Evolutionary conservation across 2,888 invertebrate species (phyloP).

Genomic region (Sinhomidia bicolor): DNA sequence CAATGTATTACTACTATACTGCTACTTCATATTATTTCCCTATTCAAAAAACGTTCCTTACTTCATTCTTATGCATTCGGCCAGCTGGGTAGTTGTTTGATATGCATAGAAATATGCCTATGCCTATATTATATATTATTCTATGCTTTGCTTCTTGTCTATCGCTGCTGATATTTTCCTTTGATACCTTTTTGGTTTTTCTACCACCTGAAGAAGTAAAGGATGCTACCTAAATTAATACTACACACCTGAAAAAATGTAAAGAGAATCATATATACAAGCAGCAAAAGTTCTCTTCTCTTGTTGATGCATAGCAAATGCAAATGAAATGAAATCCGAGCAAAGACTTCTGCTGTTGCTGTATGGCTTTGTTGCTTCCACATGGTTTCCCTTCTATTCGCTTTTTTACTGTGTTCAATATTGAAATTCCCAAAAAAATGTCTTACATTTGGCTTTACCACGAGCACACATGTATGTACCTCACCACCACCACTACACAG

Average conservation of each 20-base stretch:
- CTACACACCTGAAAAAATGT: neutral
- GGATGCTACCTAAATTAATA: neutral
- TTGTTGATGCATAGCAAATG: too few species aligned
- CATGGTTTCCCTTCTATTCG: constrained; percentile 18
- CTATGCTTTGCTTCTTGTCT: neutral
- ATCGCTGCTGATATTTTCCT: too few species aligned
- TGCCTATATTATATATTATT: neutral
- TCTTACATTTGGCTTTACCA: neutral
- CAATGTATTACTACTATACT: neutral
- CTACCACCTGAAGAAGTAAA: too few species aligned
- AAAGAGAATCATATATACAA: neutral
- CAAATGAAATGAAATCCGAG: neutral
- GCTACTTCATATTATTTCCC: constrained; percentile 30
- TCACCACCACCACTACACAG: too few species aligned
- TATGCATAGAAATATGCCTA: too few species aligned
- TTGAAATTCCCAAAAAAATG: constrained; percentile 17
- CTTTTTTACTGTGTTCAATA: constrained; percentile 31
- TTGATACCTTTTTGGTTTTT: too few species aligned
- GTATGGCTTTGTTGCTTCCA: constrained; percentile 26
- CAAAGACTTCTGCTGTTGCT: too few species aligned
- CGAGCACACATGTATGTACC: too few species aligned
- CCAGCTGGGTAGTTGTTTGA: constrained; percentile 43
- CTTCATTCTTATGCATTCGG: constrained; percentile 42
- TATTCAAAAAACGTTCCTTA: neutral
- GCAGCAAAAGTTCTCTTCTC: too few species aligned